Conservation (phyloP, 2,888 invertebrate genomes). For the Nomada ruficornis region DNA sequence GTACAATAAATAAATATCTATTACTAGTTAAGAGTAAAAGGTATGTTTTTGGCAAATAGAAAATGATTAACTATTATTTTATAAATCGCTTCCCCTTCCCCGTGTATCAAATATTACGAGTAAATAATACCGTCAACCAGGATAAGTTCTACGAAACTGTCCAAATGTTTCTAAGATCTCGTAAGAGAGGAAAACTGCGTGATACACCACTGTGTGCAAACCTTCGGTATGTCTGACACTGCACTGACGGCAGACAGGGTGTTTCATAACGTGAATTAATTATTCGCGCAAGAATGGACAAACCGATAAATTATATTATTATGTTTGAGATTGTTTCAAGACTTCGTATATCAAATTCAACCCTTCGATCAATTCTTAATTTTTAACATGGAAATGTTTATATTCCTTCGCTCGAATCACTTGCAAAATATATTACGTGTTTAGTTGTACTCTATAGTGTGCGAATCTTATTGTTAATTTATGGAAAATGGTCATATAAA, state of each 20-base stretch:
- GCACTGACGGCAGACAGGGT: slow-evolving; percentile 38
- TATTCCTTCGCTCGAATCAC: neutral
- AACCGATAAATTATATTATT: slow-evolving; percentile 43
- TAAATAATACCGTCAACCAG: neutral
- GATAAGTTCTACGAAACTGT: neutral
- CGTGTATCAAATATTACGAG: neutral
- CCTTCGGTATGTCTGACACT: slow-evolving; percentile 47
- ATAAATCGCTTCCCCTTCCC: neutral
- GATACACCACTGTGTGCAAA: slow-evolving; percentile 54
- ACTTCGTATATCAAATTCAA: slow-evolving; percentile 5
- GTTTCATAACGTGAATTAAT: slow-evolving; percentile 68
- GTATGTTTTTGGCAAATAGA: neutral
- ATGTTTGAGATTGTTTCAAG: neutral
- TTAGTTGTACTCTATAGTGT: too few species aligned
- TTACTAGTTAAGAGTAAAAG: too few species aligned
- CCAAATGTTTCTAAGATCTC: neutral
- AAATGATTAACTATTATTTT: neutral
- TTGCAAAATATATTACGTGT: neutral
- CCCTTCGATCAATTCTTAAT: neutral
- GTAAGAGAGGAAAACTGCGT: slow-evolving; percentile 20
- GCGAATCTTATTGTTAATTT: too few species aligned
- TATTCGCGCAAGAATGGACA: slow-evolving; percentile 46
- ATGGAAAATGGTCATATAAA: too few species aligned
- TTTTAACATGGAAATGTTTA: neutral
- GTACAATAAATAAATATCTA: neutral